Conservation (phyloP, 2,113 vertebrate species). For the Crypturellus undulatus region DNA sequence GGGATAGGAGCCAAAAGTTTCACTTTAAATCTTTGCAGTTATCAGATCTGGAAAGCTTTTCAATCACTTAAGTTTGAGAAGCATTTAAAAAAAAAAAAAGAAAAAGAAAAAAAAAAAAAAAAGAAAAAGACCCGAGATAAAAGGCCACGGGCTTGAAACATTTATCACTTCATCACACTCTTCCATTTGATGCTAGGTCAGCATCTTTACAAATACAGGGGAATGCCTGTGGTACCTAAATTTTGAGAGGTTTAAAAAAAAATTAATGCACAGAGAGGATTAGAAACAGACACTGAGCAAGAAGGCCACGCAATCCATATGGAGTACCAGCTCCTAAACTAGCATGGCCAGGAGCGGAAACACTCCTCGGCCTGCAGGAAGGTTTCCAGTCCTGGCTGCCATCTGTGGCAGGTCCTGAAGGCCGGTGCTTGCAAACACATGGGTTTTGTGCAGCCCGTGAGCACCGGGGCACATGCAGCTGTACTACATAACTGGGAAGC, state of each 20-base stretch:
- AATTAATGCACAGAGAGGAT: not conserved
- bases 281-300: not conserved
- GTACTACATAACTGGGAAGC: fast-evolving
- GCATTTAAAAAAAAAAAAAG: not conserved
- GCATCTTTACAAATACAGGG: conserved; percentile 23
- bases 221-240: not conserved
- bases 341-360: not conserved
- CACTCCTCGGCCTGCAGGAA: not conserved
- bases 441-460: not conserved
- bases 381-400: not conserved
- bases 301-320: not conserved
- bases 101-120: not conserved
- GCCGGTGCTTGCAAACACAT: fast-evolving
- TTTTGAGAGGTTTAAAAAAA: not conserved
- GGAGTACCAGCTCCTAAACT: not conserved
- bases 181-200: conserved; percentile 44
- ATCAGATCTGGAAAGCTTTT: conserved; percentile 74
- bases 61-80: conserved; percentile 56
- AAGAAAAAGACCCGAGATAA: not conserved
- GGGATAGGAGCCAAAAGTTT: conserved; percentile 68
- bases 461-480: not conserved
- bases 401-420: not conserved
- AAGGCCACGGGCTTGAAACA: conserved; percentile 57
- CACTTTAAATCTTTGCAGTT: conserved; percentile 66
- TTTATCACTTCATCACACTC: conserved; percentile 63